Evolutionary conservation across 1,140 invertebrate genomes (phyloP), one percentile per base, ranked within the genome.

Genomic region (Parasteatoda tepidariorum): DNA sequence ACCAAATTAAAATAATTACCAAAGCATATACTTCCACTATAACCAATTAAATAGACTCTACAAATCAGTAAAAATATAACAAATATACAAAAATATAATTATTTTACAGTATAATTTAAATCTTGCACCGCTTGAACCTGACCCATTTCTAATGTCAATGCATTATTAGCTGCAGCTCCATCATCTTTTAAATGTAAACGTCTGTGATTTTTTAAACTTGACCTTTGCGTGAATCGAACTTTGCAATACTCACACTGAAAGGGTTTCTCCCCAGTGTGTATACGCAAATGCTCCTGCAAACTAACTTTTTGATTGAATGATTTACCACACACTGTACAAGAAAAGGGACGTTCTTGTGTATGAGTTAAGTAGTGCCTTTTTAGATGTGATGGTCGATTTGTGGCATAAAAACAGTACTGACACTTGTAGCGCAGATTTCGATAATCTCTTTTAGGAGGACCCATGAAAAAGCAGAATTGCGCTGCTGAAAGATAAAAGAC

Each of bases 231-330:
- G 48, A 82, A 82, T 11, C 78, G 66, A 24, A 82, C 67, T 15
- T 38, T 48, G 18, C 78, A 82, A 61, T 61, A 41, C 18, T 82
- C 78, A 48, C 78, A 82, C 55, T 82, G 66, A 71, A 82, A 82
- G 4, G 78, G 78, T 48, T 82, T 82, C 26, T 82, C 78, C 4
- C 78, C 78, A 54, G 81, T 74, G 31, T 83, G 81, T 9, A 73
- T 83, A 26, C 68, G 68, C 30, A 59, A 83, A 74, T 83, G 81
- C 67, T 83, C 70, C 34, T 83, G 68, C 30, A 83, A 66, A 26
- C 70, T 83, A 67, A 83, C 81, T 74, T 83, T 83, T 59, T 83
- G 81, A 66, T 83, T 83, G 24, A 83, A 83, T 9, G 68, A 73
- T 41, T 83, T 83, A 13, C 81, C 81, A 64, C 81, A 83, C 9